These are phyloP conservation scores for Stictocephala bisonia DNA, from an alignment of 2,888 invertebrate genomes.

Conservation along the genomic window DNA sequence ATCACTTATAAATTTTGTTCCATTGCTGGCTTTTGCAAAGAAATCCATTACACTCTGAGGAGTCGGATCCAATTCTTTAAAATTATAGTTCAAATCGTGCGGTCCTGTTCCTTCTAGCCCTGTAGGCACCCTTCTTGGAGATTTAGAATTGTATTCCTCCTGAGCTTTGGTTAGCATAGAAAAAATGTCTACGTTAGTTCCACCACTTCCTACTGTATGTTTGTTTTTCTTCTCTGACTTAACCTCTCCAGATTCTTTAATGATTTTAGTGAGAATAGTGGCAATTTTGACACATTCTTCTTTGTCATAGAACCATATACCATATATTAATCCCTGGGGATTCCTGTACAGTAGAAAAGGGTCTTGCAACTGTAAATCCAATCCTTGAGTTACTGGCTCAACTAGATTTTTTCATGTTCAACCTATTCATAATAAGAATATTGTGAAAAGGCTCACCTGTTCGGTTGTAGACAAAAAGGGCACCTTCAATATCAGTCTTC, in stretches of 20 bases:
- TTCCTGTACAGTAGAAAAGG: conserved; percentile 93
- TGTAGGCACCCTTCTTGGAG: conserved; percentile 55
- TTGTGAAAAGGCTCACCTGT: conserved; percentile 92
- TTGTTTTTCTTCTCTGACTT: conserved; percentile 48
- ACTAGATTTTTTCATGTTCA: conserved; percentile 92
- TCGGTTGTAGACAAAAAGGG: conserved; percentile 92
- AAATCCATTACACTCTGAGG: conserved; percentile 90
- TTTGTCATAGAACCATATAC: conserved; percentile 96
- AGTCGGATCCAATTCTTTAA: conserved; percentile 72
- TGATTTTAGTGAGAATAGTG: conserved; percentile 76
- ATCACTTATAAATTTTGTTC: conserved; percentile 37
- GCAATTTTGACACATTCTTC: conserved; percentile 89
- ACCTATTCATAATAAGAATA: conserved; percentile 92
- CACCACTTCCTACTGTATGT: conserved; percentile 18
- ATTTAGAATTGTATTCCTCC: conserved; percentile 74
- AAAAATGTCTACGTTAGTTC: conserved; percentile 67
- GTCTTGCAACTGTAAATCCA: conserved; percentile 92
- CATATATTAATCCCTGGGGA: conserved; percentile 85
- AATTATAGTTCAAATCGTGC: conserved; percentile 47
- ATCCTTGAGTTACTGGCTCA: conserved; percentile 89
- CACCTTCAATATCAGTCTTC: conserved; percentile 93
- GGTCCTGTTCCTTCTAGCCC: too few relatives aligned
- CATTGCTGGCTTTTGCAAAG: conserved; percentile 80
- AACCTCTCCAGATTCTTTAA: conserved; percentile 70
- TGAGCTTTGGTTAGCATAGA: conserved; percentile 92